Percentiles rank a stretch among this genome's conserved stretches.
These are phyloP conservation scores for Dryomyza anilis DNA, from an alignment of 2,888 invertebrate species.

Conservation along the genomic window DNA sequence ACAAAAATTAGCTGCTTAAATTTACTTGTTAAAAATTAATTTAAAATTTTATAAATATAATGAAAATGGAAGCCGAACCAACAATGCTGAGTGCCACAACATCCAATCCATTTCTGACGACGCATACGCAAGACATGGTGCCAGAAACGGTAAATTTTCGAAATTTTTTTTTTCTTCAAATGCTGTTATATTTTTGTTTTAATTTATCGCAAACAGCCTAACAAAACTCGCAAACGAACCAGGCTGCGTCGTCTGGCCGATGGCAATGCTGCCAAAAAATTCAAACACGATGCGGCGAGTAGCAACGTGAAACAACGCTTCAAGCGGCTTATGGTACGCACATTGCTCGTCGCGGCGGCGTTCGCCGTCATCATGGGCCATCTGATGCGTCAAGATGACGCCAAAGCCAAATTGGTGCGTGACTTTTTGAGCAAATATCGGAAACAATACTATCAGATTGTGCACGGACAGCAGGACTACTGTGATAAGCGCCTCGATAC, in stretches of 20 bases:
- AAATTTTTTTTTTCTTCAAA: neutral
- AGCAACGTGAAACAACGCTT: slow-evolving; percentile 9
- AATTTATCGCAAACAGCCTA: slow-evolving; percentile 23
- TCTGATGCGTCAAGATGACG: slow-evolving; percentile 30
- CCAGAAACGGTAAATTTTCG: slow-evolving; percentile 17
- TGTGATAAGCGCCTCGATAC: slow-evolving; percentile 41
- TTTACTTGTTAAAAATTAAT: neutral
- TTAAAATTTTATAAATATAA: neutral
- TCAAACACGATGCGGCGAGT: neutral
- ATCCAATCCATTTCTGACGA: neutral
- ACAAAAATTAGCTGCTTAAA: neutral
- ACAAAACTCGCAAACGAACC: slow-evolving; percentile 26
- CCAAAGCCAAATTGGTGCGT: slow-evolving; percentile 24
- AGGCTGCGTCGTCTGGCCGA: slow-evolving; percentile 34
- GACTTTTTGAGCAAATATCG: slow-evolving; percentile 39
- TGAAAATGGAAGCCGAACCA: neutral
- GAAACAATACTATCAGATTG: slow-evolving; percentile 49
- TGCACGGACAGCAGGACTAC: slow-evolving; percentile 50
- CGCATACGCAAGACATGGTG: neutral
- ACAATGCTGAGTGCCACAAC: neutral
- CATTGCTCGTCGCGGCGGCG: slow-evolving; percentile 16
- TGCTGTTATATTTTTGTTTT: slow-evolving; percentile 2
- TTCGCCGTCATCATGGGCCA: slow-evolving; percentile 30
- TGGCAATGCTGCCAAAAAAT: neutral
- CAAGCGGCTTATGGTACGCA: slow-evolving; percentile 28